Evolutionary conservation across 2,888 invertebrate genomes (phyloP).

Genomic region (Orchesellides sinensis): DNA sequence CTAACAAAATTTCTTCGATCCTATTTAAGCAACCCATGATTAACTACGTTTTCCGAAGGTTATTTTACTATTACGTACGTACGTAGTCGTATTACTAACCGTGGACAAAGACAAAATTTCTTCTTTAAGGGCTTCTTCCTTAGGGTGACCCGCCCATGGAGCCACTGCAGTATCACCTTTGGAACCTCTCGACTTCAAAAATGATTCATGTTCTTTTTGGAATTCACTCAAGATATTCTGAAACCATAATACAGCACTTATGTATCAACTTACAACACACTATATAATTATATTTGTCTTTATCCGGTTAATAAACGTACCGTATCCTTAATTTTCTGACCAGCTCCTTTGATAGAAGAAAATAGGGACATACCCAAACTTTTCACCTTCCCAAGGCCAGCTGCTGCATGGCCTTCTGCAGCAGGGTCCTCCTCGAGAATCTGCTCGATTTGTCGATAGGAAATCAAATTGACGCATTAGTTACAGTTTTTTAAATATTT

Average conservation of each 20-base stretch:
- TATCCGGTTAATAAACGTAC: too few relatives aligned
- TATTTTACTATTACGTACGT: neutral
- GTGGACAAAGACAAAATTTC: conserved; percentile 96
- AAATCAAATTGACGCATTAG: conserved; percentile 31
- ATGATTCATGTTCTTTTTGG: conserved; percentile 97
- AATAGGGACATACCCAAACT: conserved; percentile 94
- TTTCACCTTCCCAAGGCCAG: conserved; percentile 81
- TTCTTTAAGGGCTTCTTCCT: conserved; percentile 95
- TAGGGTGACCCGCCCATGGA: conserved; percentile 97
- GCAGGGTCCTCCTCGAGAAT: conserved; percentile 65
- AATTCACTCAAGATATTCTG: conserved; percentile 98
- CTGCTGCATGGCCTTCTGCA: conserved; percentile 67
- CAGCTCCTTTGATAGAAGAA: conserved; percentile 97
- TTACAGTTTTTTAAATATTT: too few relatives aligned
- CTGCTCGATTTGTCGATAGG: conserved; percentile 31
- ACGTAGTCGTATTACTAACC: conserved; percentile 79
- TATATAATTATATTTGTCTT: too few relatives aligned
- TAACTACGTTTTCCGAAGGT: neutral
- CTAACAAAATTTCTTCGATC: conserved; percentile 98
- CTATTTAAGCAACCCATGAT: conserved; percentile 78
- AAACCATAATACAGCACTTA: conserved; percentile 34
- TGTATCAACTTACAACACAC: too few relatives aligned
- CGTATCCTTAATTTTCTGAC: conserved; percentile 93
- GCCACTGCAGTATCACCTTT: conserved; percentile 83
- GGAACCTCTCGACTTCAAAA: conserved; percentile 91